phyloP scores from a whole-genome alignment of 2,888 invertebrate species.

The Erpobdella octoculata region DNA sequence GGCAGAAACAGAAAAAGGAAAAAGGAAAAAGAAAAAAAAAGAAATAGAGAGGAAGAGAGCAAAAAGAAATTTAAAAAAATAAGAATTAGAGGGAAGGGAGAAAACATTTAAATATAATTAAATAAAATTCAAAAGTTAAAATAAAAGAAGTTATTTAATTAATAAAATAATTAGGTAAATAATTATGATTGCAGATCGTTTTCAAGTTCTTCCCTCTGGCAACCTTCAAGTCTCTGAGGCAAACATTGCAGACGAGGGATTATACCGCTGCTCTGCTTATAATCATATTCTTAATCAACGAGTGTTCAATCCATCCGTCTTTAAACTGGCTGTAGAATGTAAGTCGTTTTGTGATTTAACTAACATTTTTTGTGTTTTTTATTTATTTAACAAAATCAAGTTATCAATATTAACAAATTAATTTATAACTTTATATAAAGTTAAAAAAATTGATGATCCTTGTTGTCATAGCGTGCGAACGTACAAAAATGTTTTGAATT shows the following conservation, averaged over 20 bases:
- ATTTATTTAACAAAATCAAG: background rate
- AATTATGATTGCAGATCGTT: background rate
- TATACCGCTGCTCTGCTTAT: slow-evolving; percentile 20
- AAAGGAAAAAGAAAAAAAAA: too few relatives aligned
- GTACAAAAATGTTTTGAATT: background rate
- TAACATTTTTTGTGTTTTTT: background rate
- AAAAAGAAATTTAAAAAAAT: too few relatives aligned
- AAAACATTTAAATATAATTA: too few relatives aligned
- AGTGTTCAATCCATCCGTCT: background rate
- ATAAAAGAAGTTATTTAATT: background rate
- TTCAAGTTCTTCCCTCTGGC: slow-evolving; percentile 19
- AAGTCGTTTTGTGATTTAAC: background rate
- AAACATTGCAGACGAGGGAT: slow-evolving; percentile 1
- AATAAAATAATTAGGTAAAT: background rate
- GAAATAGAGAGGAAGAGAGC: too few relatives aligned
- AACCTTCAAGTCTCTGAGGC: slow-evolving; percentile 13
- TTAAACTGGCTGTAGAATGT: background rate
- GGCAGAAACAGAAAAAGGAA: too few relatives aligned
- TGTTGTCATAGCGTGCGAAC: background rate
- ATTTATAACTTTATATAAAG: background rate
- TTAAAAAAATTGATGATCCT: background rate
- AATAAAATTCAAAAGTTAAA: background rate
- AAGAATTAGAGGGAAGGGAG: too few relatives aligned
- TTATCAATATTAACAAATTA: background rate
- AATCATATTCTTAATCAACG: slow-evolving; percentile 12